Conservation (phyloP, 2,888 invertebrate genomes). For the Chaetogeoica ovagalla region DNA sequence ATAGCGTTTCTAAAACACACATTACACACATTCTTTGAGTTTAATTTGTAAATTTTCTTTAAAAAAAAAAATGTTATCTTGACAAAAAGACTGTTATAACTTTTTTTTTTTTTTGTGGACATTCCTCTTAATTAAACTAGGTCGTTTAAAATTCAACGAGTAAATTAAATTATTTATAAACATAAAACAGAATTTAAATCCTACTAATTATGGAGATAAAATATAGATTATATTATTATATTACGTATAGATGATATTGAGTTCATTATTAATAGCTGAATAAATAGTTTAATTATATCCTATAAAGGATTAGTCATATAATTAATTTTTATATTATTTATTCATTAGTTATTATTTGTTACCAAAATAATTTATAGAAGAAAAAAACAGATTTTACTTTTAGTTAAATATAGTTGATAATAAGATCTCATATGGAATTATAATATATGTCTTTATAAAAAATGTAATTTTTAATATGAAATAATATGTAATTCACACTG, state of each 20-base stretch:
- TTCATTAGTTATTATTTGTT: slow-evolving; percentile 3
- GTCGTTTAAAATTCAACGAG: not conserved
- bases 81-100: not conserved
- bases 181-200: not conserved
- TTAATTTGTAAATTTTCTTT: not conserved
- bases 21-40: not conserved
- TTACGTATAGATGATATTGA: not conserved
- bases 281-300: not conserved
- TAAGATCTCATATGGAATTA: slow-evolving; percentile 27
- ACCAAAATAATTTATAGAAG: slow-evolving; percentile 10
- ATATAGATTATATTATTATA: not conserved
- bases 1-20: too few species aligned
- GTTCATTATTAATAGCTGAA: too few species aligned
- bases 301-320: not conserved
- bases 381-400: not conserved
- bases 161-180: not conserved
- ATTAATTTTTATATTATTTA: not conserved
- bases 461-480: not conserved
- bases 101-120: not conserved
- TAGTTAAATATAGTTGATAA: not conserved
- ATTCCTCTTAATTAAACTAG: not conserved
- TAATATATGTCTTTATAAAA: slow-evolving; percentile 3
- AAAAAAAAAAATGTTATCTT: too few species aligned
- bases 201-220: not conserved
- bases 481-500: not conserved